phyloP scores from a whole-genome alignment of 2,113 vertebrate genomes.

The Carassius gibelio region DNA sequence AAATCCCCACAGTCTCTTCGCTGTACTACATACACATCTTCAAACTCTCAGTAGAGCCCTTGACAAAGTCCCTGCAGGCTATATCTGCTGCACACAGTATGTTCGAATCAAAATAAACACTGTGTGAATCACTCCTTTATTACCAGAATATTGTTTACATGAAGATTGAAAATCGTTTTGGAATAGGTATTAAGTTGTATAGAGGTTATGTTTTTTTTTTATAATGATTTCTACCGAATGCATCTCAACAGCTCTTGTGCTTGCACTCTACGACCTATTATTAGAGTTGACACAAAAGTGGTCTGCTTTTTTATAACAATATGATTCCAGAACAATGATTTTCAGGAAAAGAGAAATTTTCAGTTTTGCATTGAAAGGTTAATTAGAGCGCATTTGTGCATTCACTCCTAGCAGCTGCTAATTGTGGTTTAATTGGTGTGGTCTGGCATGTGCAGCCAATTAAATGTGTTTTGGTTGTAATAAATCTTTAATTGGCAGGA shows the following conservation, averaged over 20 bases:
- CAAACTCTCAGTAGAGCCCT: neutral
- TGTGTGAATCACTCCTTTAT: neutral
- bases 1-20: conserved; percentile 23
- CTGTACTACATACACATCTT: neutral
- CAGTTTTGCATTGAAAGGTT: conserved; percentile 10
- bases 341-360: neutral
- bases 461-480: conserved; percentile 38
- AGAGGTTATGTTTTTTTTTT: neutral
- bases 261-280: neutral
- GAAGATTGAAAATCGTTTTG: neutral
- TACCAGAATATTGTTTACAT: neutral
- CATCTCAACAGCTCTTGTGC: neutral
- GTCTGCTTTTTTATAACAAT: neutral
- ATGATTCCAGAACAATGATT: neutral
- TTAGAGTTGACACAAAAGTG: neutral
- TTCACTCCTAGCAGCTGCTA: neutral
- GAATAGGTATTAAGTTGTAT: neutral
- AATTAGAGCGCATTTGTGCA: conserved; percentile 12
- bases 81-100: conserved; percentile 2
- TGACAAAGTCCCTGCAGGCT: conserved; percentile 18
- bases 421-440: conserved; percentile 40
- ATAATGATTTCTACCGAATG: neutral
- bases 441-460: conserved; percentile 30
- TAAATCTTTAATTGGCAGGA: conserved; percentile 24
- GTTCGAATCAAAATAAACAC: conserved; percentile 24